Conservation (phyloP, 2,888 invertebrate species). For the Xanthia togata region DNA sequence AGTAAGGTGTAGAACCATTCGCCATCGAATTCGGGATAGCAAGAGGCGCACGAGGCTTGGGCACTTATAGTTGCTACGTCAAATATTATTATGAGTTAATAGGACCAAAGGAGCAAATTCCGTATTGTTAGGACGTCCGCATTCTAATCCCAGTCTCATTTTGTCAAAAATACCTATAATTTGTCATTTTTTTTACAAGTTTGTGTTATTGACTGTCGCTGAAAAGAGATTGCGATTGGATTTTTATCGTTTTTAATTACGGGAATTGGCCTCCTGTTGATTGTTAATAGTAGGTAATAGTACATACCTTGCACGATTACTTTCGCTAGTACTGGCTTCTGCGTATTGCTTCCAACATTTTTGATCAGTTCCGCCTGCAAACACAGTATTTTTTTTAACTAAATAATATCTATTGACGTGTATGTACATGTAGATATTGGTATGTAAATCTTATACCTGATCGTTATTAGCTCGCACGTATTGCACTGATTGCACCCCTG, state of each 20-base stretch:
- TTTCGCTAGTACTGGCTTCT: conserved; percentile 80
- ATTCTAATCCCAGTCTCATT: too few species aligned
- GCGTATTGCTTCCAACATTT: conserved; percentile 62
- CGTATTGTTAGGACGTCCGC: too few species aligned
- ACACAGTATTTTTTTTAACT: background rate
- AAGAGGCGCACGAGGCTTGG: background rate
- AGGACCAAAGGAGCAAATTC: background rate
- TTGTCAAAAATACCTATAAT: too few species aligned
- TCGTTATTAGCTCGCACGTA: conserved; percentile 75
- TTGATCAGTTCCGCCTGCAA: conserved; percentile 81
- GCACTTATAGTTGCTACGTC: background rate
- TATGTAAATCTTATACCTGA: conserved; percentile 70
- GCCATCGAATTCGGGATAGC: background rate
- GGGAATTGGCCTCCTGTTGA: too few species aligned
- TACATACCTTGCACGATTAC: conserved; percentile 81
- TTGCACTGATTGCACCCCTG: conserved; percentile 71
- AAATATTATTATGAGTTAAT: background rate
- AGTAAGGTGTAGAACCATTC: background rate
- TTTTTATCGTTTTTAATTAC: too few species aligned
- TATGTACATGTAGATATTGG: too few species aligned
- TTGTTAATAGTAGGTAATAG: background rate
- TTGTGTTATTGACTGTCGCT: too few species aligned
- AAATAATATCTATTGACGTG: too few species aligned
- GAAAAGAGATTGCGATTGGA: too few species aligned
- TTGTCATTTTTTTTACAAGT: too few species aligned